A percentile compares a stretch with the other conserved stretches of the same genome.
Evolutionary conservation across 2,888 invertebrate species (phyloP).

Genomic region (Octodonta nipae): DNA sequence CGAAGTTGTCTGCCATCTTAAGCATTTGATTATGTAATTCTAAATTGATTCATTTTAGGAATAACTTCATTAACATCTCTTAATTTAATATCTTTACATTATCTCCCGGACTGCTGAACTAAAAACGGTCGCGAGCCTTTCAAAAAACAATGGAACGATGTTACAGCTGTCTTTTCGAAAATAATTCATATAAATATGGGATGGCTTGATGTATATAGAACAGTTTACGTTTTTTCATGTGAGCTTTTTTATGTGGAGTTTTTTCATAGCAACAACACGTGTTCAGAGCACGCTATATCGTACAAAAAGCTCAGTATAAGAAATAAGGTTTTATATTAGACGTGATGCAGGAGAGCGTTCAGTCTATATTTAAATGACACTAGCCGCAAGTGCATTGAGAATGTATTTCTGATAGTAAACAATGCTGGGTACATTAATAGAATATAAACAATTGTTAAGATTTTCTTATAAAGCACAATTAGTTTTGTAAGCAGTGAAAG

Average conservation of each 20-base stretch:
- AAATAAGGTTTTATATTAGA: slow-evolving; percentile 1
- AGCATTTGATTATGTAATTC: no score
- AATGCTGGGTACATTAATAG: no score
- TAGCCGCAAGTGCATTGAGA: no score
- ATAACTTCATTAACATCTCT: no score
- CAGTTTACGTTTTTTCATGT: slow-evolving; percentile 2
- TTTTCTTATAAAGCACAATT: no score
- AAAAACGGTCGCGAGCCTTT: slow-evolving; percentile 22
- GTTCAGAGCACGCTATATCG: slow-evolving; percentile 1
- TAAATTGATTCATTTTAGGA: no score
- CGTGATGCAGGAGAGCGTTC: slow-evolving; percentile 2
- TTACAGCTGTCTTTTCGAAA: slow-evolving; percentile 19
- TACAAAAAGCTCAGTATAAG: slow-evolving; percentile 2
- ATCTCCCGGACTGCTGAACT: slow-evolving; percentile 19
- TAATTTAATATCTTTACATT: no score
- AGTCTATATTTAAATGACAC: slow-evolving; percentile 2
- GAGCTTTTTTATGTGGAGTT: neutral
- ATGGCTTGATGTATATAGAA: slow-evolving; percentile 3
- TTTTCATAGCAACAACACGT: slow-evolving; percentile 2
- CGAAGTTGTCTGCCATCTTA: no score
- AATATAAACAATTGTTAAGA: no score
- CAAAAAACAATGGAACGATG: slow-evolving; percentile 20
- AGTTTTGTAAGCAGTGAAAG: no score
- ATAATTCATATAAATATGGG: slow-evolving; percentile 19
- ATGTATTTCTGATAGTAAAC: no score